These are phyloP conservation scores for Sinohyriopsis cumingii DNA, from an alignment of 2,888 invertebrate species.

Conservation along the genomic window DNA sequence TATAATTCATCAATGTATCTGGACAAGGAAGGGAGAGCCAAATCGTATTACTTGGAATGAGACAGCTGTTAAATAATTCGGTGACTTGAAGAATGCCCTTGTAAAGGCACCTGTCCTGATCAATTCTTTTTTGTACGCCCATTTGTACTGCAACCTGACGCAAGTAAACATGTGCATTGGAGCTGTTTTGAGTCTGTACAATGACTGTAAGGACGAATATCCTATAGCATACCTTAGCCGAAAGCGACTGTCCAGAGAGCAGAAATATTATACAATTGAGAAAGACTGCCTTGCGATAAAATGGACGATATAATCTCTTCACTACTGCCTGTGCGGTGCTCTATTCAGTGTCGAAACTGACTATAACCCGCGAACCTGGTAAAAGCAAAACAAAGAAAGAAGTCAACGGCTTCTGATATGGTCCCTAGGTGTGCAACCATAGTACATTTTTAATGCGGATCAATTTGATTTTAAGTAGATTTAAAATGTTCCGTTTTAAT, in stretches of 20 bases:
- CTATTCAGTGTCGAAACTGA: conserved; percentile 20
- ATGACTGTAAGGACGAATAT: neutral
- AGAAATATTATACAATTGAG: conserved; percentile 4
- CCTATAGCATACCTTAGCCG: neutral
- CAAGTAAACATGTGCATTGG: neutral
- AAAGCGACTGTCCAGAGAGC: conserved; percentile 7
- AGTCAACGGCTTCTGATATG: conserved; percentile 12
- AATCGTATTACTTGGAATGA: no score
- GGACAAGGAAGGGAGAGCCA: no score
- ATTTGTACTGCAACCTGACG: conserved; percentile 7
- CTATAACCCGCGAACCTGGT: conserved; percentile 15
- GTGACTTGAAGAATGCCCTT: no score
- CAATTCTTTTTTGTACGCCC: no score
- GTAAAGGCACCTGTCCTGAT: no score
- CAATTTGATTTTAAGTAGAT: no score
- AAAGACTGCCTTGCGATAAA: conserved; percentile 10
- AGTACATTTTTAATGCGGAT: no score
- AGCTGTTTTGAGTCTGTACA: neutral
- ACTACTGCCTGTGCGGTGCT: conserved; percentile 15
- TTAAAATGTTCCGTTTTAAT: no score
- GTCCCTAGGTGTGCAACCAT: no score
- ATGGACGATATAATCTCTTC: neutral
- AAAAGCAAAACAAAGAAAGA: conserved; percentile 7
- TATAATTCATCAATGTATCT: neutral
- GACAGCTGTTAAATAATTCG: no score